These are phyloP conservation scores for Ommatoiulus sabulosus DNA, from an alignment of 2,888 invertebrate species.

Conservation along the genomic window DNA sequence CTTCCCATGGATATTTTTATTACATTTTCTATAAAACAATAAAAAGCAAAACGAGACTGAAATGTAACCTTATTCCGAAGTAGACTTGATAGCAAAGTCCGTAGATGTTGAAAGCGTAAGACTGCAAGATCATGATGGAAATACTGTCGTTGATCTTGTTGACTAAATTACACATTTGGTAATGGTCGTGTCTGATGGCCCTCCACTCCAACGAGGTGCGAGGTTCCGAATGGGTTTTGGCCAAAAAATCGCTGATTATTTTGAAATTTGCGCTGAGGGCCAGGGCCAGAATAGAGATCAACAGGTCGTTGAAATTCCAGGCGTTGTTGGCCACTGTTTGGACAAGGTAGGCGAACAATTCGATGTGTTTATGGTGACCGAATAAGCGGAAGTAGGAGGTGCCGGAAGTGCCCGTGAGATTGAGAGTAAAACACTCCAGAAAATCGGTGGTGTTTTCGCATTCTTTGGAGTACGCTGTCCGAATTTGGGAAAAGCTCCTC, in stretches of 20 bases:
- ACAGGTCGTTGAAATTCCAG: slow-evolving; percentile 50
- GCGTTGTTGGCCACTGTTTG: slow-evolving; percentile 34
- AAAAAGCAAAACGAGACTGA: too few species aligned
- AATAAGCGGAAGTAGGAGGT: not conserved
- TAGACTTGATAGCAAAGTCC: slow-evolving; percentile 51
- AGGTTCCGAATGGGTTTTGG: not conserved
- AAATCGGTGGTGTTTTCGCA: slow-evolving; percentile 43
- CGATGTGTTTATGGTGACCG: not conserved
- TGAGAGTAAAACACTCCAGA: not conserved
- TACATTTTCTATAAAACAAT: too few species aligned
- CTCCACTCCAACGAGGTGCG: slow-evolving; percentile 1
- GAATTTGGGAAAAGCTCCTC: not conserved
- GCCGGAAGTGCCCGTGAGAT: not conserved
- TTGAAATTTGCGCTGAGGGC: slow-evolving; percentile 49
- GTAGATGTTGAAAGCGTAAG: slow-evolving; percentile 49
- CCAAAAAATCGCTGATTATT: slow-evolving; percentile 12
- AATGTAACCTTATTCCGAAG: slow-evolving; percentile 42
- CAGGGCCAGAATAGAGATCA: not conserved
- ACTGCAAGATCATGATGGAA: slow-evolving; percentile 3
- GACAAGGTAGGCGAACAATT: slow-evolving; percentile 13
- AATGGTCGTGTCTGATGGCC: slow-evolving; percentile 4
- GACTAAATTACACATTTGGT: slow-evolving; percentile 28
- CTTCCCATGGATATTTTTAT: too few species aligned
- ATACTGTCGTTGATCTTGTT: not conserved
- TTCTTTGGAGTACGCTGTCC: not conserved